Evolutionary conservation across 2,113 vertebrate species (phyloP), one percentile per base, ranked within the genome.

Genomic region (Strigops habroptila): DNA sequence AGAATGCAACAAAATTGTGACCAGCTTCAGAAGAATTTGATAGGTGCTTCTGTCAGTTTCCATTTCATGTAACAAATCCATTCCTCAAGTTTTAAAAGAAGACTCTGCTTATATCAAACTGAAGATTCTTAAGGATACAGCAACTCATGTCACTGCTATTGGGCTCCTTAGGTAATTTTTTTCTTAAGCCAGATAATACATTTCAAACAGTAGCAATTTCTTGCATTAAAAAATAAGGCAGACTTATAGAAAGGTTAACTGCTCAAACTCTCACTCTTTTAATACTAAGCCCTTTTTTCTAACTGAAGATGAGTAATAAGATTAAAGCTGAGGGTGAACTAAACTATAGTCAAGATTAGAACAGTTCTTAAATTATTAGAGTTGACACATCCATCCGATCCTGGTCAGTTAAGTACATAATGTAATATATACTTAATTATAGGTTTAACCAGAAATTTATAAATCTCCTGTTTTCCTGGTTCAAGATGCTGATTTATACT

Each of bases 1-100:
- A 39, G 43, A 91, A 48, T 73, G n/a, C 77, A 97, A 96, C 35
- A 93, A 93, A 91, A 39, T 85, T 79, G 15, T 95, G 92, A 73
- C 48, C 55, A 92, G 49, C 39, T 93, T 96, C 95, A 89, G 51
- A 90, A 85, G 24, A 64, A 67, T 63, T 88, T 84, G 25, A 53
- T 90, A 92, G 24, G 27, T 83, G 57, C 74, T 97, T 96, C 71
- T n/a, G 43, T 31, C 90, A 90, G 18, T 84, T 95, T 96, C 12
- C 7, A 15, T 49, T 79, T 95, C 60, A 78, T 95, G 67, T 77
- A 82, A 81, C 14, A 82, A 88, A 23, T 70, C 57, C 75, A 48
- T 85, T 92, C 73, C 14, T 30, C 24, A 85, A 84, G 14, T 55
- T 68, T 86, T 93, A 90, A 86, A 67, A 78, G 12, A 95, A 64